phyloP scores from a whole-genome alignment of 2,113 vertebrate species.

The Zapus hudsonius region DNA sequence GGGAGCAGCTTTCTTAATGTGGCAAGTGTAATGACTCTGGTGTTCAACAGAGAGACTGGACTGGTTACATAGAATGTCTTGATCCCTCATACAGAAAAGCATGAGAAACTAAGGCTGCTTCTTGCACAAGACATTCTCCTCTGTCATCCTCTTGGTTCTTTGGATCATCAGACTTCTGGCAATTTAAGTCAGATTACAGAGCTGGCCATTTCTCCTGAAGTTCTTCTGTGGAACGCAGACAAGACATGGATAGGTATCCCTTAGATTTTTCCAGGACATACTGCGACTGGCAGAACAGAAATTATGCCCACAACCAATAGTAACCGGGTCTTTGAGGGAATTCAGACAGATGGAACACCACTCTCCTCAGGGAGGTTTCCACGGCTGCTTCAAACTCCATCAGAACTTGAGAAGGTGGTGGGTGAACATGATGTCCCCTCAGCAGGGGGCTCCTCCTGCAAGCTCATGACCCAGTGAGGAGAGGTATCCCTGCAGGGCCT shows the following conservation, averaged over 20 bases:
- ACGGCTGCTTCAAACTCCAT: background rate
- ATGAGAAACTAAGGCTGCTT: background rate
- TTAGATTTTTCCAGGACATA: conserved; percentile 18
- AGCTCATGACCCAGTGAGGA: too few species aligned
- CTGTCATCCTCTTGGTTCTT: background rate
- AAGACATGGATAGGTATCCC: background rate
- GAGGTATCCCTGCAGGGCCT: background rate
- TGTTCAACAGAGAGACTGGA: conserved; percentile 30
- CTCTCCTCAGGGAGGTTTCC: background rate
- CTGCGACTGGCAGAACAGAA: background rate
- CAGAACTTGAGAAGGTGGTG: too few species aligned
- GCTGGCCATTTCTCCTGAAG: background rate
- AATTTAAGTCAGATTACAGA: background rate
- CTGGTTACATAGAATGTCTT: background rate
- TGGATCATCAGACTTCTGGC: background rate
- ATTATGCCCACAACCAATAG: background rate
- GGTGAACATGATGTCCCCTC: background rate
- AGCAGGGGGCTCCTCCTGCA: background rate
- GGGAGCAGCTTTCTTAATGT: background rate
- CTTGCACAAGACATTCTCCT: background rate
- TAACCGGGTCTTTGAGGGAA: background rate
- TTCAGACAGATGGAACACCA: background rate
- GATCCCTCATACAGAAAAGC: background rate
- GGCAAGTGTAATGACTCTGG: background rate
- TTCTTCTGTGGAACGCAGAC: background rate